phyloP scores from a whole-genome alignment of 2,797 vertebrate species.

The Epinephelus awoara region DNA sequence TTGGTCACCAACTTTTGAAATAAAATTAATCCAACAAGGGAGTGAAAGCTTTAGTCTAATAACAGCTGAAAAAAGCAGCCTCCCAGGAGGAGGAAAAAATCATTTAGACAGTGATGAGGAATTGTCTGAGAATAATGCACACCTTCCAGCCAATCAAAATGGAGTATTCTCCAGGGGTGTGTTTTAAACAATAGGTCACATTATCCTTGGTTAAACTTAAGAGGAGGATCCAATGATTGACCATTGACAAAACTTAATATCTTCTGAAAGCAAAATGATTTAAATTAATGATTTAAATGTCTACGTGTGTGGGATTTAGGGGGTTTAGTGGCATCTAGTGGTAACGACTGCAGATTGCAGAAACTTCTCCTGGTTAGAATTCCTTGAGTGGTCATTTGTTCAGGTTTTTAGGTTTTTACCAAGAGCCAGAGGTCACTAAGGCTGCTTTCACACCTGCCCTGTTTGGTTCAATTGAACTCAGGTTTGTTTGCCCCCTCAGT shows the following conservation, averaged over 20 bases:
- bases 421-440: too few species aligned
- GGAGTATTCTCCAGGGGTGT: not conserved
- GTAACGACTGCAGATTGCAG: too few species aligned
- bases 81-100: conserved; percentile 11
- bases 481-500: too few species aligned
- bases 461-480: too few species aligned
- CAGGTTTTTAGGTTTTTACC: too few species aligned
- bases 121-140: conserved; percentile 12
- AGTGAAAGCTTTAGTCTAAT: not conserved
- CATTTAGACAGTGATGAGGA: conserved; percentile 36
- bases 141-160: conserved; percentile 37
- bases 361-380: too few species aligned
- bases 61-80: conserved; percentile 3
- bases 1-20: not conserved
- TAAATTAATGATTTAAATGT: too few species aligned
- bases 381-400: too few species aligned
- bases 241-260: not conserved
- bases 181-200: conserved; percentile 20
- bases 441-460: too few species aligned
- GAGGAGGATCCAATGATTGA: not conserved
- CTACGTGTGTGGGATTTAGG: too few species aligned
- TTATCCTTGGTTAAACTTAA: conserved; percentile 1
- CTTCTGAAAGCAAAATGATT: not conserved
- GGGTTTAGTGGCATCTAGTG: too few species aligned
- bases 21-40: not conserved